Base-by-base conservation (phyloP, 2,797 vertebrate species). In the Rhinatrema bivittatum region DNA sequence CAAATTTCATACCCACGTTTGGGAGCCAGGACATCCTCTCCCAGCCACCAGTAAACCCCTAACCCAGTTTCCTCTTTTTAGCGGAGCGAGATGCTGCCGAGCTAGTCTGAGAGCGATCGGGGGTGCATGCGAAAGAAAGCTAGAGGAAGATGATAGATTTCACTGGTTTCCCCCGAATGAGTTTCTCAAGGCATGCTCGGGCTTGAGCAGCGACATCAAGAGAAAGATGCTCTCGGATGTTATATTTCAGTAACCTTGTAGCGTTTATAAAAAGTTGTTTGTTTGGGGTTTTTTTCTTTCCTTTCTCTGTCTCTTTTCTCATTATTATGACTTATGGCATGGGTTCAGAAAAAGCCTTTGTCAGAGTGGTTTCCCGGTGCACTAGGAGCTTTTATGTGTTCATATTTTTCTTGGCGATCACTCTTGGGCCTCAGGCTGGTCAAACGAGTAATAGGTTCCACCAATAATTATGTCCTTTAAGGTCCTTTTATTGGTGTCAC, bases 381-480 rank as follows among this genome's bases (percentile, higher is more conserved):
- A 43, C 48, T 56, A 47, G 53, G 45, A 52, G 61, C 46, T 1
- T 33, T 55, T 49, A 58, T 65, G 62, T 65, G 57, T 33, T 66
- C 36, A 0, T 20, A 20, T 56, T 69, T 32, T 57, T 56, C 60
- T 41, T 46, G 46, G 16, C 51, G 41, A 35, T 62, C 61, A 36
- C 53, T 39, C 31, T 26, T 49, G 39, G 20, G 31, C 41, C 47
- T 56, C 36, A 53, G 53, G 6, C 10, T 50, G 42, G 42, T 50
- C 48, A 2, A 29, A 26, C 42, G 32, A 49, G 38, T 10, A 18
- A 30, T 11, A 35, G 36, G 50, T 24, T 49, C 53, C 36, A 59
- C 49, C 60, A 56, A 60, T 67, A 40, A 31, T 40, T 62, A 31
- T 15, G 27, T 18, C 35, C n/a, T 19, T 22, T 42, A 10, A 44